Percentiles rank a stretch among this genome's conserved stretches.
Conservation (phyloP, 2,113 vertebrate genomes). For the Pelvicachromis taeniatus region DNA sequence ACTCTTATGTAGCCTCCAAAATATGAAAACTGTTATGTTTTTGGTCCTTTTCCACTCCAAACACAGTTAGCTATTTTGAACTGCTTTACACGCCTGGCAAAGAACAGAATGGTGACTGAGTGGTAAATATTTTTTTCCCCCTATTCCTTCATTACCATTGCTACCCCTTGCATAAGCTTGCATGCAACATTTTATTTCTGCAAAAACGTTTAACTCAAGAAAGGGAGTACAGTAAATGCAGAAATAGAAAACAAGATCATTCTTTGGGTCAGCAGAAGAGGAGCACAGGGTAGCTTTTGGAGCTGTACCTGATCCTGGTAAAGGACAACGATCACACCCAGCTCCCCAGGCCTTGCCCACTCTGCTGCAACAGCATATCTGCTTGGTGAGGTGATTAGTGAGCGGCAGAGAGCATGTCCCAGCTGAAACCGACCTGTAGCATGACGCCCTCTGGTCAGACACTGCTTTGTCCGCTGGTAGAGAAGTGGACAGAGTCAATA, state of each 20-base stretch:
- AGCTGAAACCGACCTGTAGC: slow-evolving; percentile 65
- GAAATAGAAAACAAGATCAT: neutral
- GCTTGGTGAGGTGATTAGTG: slow-evolving; percentile 72
- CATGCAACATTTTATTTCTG: slow-evolving; percentile 14
- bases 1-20: slow-evolving; percentile 52
- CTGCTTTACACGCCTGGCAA: slow-evolving; percentile 37
- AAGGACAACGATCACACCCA: slow-evolving; percentile 71
- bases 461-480: slow-evolving; percentile 88
- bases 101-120: slow-evolving; percentile 24
- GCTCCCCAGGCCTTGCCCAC: slow-evolving; percentile 77
- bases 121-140: slow-evolving; percentile 15
- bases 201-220: slow-evolving; percentile 15
- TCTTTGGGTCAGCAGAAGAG: neutral
- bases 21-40: slow-evolving; percentile 60
- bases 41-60: slow-evolving; percentile 58
- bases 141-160: slow-evolving; percentile 8
- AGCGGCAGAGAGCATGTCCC: slow-evolving; percentile 64
- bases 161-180: neutral
- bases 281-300: neutral
- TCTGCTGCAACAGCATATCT: slow-evolving; percentile 80
- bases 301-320: slow-evolving; percentile 69
- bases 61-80: slow-evolving; percentile 55
- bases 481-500: neutral
- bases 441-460: slow-evolving; percentile 80
- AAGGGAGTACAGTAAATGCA: neutral